Base-by-base conservation (phyloP, 1,140 invertebrate species). In the Heliconius hewitsoni region DNA sequence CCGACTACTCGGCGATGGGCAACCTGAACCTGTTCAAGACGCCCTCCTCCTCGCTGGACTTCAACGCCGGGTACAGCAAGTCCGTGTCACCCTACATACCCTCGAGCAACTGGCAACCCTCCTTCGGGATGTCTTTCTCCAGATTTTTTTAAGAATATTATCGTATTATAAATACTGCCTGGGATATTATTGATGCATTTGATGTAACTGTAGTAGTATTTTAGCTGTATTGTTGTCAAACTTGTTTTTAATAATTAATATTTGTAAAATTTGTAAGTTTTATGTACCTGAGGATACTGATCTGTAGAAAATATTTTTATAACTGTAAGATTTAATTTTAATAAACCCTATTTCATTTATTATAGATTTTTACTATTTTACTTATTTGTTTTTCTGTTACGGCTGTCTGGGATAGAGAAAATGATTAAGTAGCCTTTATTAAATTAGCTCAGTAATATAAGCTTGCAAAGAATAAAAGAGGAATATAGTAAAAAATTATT, bases 21-120 rank as follows among this genome's bases (percentile, higher is more conserved):
- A 90, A 92, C 42, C 73, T 92, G 34, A 91, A 91, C 76, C 81
- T 91, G 70, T 91, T 87, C 83, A 79, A 78, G 8, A 82, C 80
- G 42, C 86, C 85, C 4, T 77, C 80, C 34, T 84, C 85, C 0
- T 88, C 89, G 1, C 37, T 92, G 52, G 89, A 92, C 80, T 85
- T 91, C 70, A 88, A 82, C 78, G 89, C 87, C n/a, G 90, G 90
- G 6, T 81, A 82, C 27, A 84, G 79, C 27, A 87, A 83, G 23
- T 84, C 86, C 5, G 79, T 87, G 3, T 86, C 86, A 11, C 86
- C 89, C 0, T 86, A 79, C 70, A 77, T 88, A 0, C 86, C 86
- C 13, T 84, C 73, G 4, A 87, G 82, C 9, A 83, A 80, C 27
- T 91, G 86, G 87, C 74, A 87, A 52, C 89, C 89, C 0, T 73